These are phyloP conservation scores for Myiozetetes cayanensis DNA, from an alignment of 2,113 vertebrate species.

Conservation along the genomic window DNA sequence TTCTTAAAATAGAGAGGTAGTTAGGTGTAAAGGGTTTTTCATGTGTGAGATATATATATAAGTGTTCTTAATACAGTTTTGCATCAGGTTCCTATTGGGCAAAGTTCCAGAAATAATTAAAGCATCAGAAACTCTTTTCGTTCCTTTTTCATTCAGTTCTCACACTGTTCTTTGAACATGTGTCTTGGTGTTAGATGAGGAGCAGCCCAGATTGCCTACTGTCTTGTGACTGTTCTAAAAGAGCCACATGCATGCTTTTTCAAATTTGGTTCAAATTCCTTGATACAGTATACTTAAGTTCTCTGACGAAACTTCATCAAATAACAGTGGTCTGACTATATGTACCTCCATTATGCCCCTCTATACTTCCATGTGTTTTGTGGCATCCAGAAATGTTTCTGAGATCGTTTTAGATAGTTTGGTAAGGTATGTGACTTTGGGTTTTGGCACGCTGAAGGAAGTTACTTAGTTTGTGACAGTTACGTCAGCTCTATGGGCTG, in stretches of 20 bases:
- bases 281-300: fast-evolving
- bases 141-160: background rate
- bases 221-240: background rate
- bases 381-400: background rate
- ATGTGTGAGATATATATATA: background rate
- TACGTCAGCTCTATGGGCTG: background rate
- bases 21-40: background rate
- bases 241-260: background rate
- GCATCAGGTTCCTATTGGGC: background rate
- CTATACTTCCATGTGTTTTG: background rate
- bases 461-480: background rate
- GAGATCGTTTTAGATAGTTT: background rate
- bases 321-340: background rate
- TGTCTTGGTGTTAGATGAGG: background rate
- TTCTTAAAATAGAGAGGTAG: background rate
- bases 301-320: background rate
- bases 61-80: background rate
- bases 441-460: background rate
- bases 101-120: background rate
- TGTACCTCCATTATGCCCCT: background rate
- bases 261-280: background rate
- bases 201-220: background rate
- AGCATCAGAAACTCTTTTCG: background rate
- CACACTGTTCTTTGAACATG: background rate
- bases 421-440: background rate